Percentiles rank a stretch among this genome's conserved stretches.
These are phyloP conservation scores for Metellina segmentata DNA, from an alignment of 2,888 invertebrate genomes.

Conservation along the genomic window DNA sequence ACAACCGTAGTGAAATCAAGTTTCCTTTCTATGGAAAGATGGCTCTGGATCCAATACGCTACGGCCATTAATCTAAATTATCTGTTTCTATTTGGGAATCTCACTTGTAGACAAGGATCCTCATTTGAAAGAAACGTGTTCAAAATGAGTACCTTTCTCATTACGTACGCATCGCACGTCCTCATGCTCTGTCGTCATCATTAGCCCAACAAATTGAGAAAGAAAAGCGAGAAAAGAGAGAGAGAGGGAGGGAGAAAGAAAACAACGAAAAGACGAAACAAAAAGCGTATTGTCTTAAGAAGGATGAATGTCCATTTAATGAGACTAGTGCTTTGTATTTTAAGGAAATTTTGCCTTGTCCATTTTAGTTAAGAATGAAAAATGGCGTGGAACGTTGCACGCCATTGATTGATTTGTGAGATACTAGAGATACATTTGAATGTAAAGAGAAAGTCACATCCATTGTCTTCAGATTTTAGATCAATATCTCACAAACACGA, in stretches of 20 bases:
- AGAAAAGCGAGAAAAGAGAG: not conserved
- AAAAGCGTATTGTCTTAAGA: not conserved
- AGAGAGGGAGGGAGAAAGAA: not conserved
- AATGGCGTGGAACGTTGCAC: not conserved
- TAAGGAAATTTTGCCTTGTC: constrained; percentile 12
- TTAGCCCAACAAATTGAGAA: not conserved
- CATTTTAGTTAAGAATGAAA: not conserved
- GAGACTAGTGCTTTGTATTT: constrained; percentile 8
- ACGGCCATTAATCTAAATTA: not conserved
- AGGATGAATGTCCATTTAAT: constrained; percentile 51
- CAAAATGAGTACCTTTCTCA: not conserved
- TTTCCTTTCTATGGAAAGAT: not conserved
- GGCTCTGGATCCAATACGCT: not conserved
- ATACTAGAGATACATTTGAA: not conserved
- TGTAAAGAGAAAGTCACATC: not conserved
- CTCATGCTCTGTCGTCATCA: not conserved
- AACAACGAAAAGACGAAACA: not conserved
- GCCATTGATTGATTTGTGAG: not conserved
- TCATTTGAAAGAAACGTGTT: not conserved
- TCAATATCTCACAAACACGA: not conserved
- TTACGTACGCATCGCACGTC: not conserved
- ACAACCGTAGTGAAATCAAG: not conserved
- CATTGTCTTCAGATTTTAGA: not conserved
- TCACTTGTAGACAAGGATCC: not conserved
- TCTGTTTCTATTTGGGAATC: not conserved